Base-by-base conservation (phyloP, 1,140 invertebrate genomes). In the Gonatopus flavifemur region DNA sequence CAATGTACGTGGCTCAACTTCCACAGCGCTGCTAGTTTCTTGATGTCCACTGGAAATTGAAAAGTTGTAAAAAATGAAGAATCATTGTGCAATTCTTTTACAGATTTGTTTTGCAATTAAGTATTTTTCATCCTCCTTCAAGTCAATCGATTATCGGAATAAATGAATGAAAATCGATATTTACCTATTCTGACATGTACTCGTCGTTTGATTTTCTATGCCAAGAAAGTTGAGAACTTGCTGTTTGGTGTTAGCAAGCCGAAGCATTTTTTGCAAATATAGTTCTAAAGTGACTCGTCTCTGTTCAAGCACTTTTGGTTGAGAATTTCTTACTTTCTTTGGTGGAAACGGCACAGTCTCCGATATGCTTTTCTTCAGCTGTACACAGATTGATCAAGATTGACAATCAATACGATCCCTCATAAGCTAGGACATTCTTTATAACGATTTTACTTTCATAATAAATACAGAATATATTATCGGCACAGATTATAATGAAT, bases 281-380 rank as follows among this genome's bases (percentile, higher is more conserved):
- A 66, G 51, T 62, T 86, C 82, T 33, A 86, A 52, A 21, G 76
- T 79, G 24, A 67, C 70, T 57, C 83, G 59, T 42, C 84, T 76
- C 43, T 84, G 82, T 66, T 86, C 84, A 28, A 85, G 69, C 12
- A 86, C 81, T 69, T 83, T 84, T 24, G 79, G 77, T 52, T 82
- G 82, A 9, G 77, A 80, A 62, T 84, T 85, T 45, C 83, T 72
- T 12, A 86, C 80, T 56, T 81, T 76, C 52, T 86, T 86, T 2
- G 84, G 84, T 28, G 84, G 84, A 75, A 86, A 86, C 21, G 81
- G 75, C 20, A 81, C 82, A 15, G 72, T 76, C 40, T 69, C 65
- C 28, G 44, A 54, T 20, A 69, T 67, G 47, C 74, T 74, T 53
- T 81, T 79, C 31, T 79, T 78, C 40, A 81, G 43, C 78, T 80